Evolutionary conservation across 2,113 vertebrate species (phyloP).

Genomic region (Sebastes schlegelii): DNA sequence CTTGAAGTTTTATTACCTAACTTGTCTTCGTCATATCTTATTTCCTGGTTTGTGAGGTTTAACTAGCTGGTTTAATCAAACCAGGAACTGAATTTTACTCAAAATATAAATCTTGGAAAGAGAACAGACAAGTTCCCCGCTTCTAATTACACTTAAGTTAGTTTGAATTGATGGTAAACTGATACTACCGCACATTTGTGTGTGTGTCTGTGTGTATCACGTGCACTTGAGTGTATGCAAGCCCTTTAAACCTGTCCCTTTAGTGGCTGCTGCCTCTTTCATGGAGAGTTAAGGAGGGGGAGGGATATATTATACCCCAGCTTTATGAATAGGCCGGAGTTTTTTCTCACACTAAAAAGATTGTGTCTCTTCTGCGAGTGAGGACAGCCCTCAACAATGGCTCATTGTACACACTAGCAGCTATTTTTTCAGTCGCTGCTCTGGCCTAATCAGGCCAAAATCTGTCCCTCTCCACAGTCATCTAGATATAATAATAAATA

Average conservation of each 20-base stretch:
- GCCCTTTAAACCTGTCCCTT: conserved; percentile 59
- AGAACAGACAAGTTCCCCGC: background rate
- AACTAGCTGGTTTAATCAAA: background rate
- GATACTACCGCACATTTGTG: background rate
- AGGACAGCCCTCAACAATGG: conserved; percentile 80
- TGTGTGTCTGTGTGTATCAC: conserved; percentile 36
- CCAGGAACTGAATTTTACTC: background rate
- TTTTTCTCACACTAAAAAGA: conserved; percentile 79
- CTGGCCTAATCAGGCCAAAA: conserved; percentile 57
- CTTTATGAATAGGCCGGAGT: conserved; percentile 78
- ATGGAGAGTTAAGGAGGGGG: conserved; percentile 42
- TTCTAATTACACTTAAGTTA: conserved; percentile 4
- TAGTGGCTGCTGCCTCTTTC: conserved; percentile 56
- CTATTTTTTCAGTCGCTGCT: conserved; percentile 59
- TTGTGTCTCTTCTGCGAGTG: conserved; percentile 65
- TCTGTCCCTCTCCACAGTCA: conserved; percentile 31
- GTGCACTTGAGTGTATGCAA: conserved; percentile 21
- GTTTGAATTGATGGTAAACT: conserved; percentile 24
- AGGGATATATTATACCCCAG: conserved; percentile 70
- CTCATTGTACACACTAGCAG: conserved; percentile 77
- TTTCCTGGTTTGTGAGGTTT: background rate
- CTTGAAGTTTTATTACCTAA: background rate
- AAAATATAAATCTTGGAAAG: background rate
- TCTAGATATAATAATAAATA: conserved; percentile 14
- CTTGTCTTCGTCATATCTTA: background rate